Base-by-base conservation (phyloP, 2,113 vertebrate genomes). In the Pachypanchax playfairii region DNA sequence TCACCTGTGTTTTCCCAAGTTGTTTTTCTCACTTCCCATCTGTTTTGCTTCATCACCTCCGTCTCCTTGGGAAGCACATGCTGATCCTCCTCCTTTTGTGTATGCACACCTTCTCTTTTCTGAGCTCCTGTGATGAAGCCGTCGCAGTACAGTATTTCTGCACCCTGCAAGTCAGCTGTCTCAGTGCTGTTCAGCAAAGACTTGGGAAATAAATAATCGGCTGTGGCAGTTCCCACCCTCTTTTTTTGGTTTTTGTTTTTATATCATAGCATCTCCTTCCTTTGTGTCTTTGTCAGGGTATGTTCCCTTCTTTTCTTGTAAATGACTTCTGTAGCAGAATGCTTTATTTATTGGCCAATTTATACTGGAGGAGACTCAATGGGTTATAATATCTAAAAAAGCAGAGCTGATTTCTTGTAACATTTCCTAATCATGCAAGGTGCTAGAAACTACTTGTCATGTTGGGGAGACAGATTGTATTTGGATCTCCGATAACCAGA, bases 321-420 rank as follows among this genome's bases (percentile, higher is more conserved):
- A 85, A 85, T 9, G 42, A 79, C 68, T 79, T 73, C 73, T 75
- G 75, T 58, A 70, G 80, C 47, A 66, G 73, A 85, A 70, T 62
- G 26, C 60, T 85, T 83, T 88, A 84, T 87, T 83, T 83, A 84
- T 83, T 84, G 84, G 75, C 77, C 81, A 88, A 89, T 89, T 89
- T 85, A 85, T 85, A 76, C 69, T 66, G 74, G 65, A 85, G 70
- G 77, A 81, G 79, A 82, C 66, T 83, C 55, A 60, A 57, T 83
- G 65, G 79, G 83, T 64, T 81, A 79, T 65, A 69, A 70, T 58
- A 39, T 83, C 51, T 78, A 64, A 83, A 84, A 77, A 77, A 67
- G 62, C 20, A 47, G 50, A n/a, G n/a, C n/a, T 80, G 71, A 65
- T 74, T 44, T 83, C 85, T 79, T 66, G 46, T 53, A 70, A 10